These are phyloP conservation scores for Laticauda colubrina DNA, from an alignment of 2,113 vertebrate species.

Conservation along the genomic window DNA sequence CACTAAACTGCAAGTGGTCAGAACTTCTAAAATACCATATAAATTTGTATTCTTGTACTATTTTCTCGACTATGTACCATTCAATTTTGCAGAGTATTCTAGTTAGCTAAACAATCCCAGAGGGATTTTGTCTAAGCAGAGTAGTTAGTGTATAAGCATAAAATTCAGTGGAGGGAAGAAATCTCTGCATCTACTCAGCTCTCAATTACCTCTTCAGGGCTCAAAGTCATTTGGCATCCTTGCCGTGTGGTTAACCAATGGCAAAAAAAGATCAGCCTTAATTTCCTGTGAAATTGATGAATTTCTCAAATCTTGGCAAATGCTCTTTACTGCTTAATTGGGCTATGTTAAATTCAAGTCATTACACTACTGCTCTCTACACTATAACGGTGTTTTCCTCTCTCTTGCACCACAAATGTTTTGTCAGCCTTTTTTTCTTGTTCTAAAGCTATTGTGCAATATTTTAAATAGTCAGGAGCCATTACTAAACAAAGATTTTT, in stretches of 20 bases:
- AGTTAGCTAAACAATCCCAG: constrained; percentile 31
- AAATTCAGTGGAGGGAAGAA: constrained; percentile 43
- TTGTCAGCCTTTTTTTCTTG: background rate
- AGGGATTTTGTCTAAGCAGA: constrained; percentile 34
- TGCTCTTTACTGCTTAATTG: constrained; percentile 72
- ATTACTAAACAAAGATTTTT: constrained; percentile 7
- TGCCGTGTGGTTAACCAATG: constrained; percentile 70
- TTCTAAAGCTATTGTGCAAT: constrained; percentile 52
- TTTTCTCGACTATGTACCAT: background rate
- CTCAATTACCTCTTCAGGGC: constrained; percentile 47
- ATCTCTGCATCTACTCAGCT: constrained; percentile 42
- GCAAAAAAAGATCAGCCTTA: constrained; percentile 74
- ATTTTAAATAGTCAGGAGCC: constrained; percentile 71
- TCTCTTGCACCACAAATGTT: constrained; percentile 59
- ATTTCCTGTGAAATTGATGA: constrained; percentile 75
- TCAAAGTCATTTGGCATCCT: constrained; percentile 46
- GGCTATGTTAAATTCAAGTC: constrained; percentile 72
- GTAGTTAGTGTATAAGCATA: constrained; percentile 14
- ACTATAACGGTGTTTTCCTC: constrained; percentile 37
- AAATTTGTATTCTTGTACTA: background rate
- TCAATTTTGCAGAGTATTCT: constrained; percentile 28
- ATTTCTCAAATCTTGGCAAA: constrained; percentile 62
- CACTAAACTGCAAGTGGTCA: background rate
- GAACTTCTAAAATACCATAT: background rate
- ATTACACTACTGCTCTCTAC: constrained; percentile 75